Base-by-base conservation (phyloP, 2,888 invertebrate genomes). In the Periphyllus acericola region DNA sequence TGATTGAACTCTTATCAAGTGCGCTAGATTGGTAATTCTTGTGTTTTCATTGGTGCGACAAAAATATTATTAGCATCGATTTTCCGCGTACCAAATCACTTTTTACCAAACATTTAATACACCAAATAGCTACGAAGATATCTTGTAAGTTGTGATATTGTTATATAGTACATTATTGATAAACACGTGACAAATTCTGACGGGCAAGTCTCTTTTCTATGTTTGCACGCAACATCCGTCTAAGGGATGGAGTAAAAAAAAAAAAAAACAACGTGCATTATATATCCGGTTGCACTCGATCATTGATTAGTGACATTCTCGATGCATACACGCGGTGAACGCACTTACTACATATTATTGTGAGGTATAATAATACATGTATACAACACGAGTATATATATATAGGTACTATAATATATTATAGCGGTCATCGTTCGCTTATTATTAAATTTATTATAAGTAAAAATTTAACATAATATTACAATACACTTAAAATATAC, bases 401-500 rank as follows among this genome's bases (percentile, higher is more conserved):
- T n/a, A n/a, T n/a, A n/a, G n/a, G n/a, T 25, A 32, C 25, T 11
- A 17, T 82, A 11, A 8, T 40, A 68, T 52, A 25, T 36, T 5
- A 60, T 83, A 74, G 66, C 68, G 25, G 29, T 68, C 14, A n/a
- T 87, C 14, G 34, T 87, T 80, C 40, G 29, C 81, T 87, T 87
- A 87, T 60, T 74, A 81, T 87, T 87, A 81, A 34, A 74, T 87
- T 83, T 87, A 87, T 87, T 87, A 66, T 87, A 71, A 74, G 36
- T 87, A 80, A 81, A 87, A 87, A 87, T 74, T 71, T 81, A 87
- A 87, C 87, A 87, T 75, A 81, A 87, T 75, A 81, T 66, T 87
- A 87, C 40, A 68, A 68, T 85, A 78, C 68, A 68, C 84, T 85
- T 84, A 74, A 29, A 72, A 78, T 79, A 34, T 60, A 66, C 14